These are phyloP conservation scores for Malurus elegans DNA, from an alignment of 2,113 vertebrate genomes.

Conservation along the genomic window DNA sequence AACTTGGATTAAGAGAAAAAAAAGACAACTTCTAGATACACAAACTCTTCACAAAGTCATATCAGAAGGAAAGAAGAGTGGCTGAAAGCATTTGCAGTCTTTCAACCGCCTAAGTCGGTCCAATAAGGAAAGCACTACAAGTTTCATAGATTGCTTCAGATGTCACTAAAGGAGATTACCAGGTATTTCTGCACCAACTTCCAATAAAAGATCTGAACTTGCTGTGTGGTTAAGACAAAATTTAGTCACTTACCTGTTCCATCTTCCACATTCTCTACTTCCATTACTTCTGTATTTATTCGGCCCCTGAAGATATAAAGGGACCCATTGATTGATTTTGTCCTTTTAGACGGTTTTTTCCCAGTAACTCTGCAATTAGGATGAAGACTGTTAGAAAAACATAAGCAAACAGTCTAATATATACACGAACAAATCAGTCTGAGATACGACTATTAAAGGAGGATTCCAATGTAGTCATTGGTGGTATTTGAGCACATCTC, in stretches of 20 bases:
- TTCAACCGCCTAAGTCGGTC: neutral
- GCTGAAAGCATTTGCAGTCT: neutral
- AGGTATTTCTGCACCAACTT: neutral
- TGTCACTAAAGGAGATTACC: neutral
- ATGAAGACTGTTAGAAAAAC: neutral
- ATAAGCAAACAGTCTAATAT: neutral
- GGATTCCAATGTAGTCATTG: neutral
- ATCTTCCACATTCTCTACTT: conserved; percentile 98
- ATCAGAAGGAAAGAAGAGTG: neutral
- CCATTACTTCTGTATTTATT: conserved; percentile 99
- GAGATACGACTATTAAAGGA: neutral
- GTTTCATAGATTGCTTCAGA: neutral
- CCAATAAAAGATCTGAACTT: neutral
- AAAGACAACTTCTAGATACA: neutral
- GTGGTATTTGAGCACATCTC: neutral
- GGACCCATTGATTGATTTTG: conserved; percentile 95
- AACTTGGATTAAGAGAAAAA: conserved; percentile 25
- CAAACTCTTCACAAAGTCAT: neutral
- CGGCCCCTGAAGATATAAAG: conserved; percentile 95
- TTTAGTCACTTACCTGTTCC: conserved; percentile 86
- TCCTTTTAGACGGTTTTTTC: conserved; percentile 94
- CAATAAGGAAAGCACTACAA: neutral
- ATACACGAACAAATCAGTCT: neutral
- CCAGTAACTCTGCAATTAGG: conserved; percentile 86
- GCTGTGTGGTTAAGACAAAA: neutral